Base-by-base conservation (phyloP, 2,797 vertebrate genomes). In the Hypotaenidia philippensis region DNA sequence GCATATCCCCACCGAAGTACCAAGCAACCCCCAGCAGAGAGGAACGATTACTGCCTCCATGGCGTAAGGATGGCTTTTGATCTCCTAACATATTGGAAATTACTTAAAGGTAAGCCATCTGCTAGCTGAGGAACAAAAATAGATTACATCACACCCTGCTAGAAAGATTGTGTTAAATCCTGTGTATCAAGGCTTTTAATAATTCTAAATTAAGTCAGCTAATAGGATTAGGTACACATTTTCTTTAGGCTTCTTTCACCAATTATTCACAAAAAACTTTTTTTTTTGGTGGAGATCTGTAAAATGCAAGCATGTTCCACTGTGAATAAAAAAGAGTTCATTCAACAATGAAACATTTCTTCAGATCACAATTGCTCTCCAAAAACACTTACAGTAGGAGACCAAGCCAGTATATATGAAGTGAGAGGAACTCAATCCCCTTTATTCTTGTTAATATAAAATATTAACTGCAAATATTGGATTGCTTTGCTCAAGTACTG, bases 101-200 rank as follows among this genome's bases (percentile, higher is more conserved):
- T 98, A 99, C 98, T 99, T 99, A 98, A 98, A 99, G 98, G 98
- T 99, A 98, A 98, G 98, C 98, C 97, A 98, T 98, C 98, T 98
- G 97, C 97, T 97, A 97, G 97, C 97, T 97, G 98, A 98, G 98
- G 98, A 98, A 98, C 97, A 98, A 98, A 98, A 98, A 98, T 97
- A 98, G 98, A 99, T 99, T 98, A 99, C 99, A 99, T 99, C 98
- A 99, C 98, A 98, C 96, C 98, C 98, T 98, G 98, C 98, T 98
- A 98, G 98, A 98, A 98, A 98, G 97, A 98, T 97, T 97, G 97
- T 97, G 98, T 98, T 98, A 98, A 98, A 98, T 98, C 98, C 98
- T 96, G 94, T 97, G 96, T 98, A 98, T 98, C 97, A 97, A 97
- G 97, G 96, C 95, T 97, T 98, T 98, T 98, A 98, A 98, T 97